Evolutionary conservation across 2,888 invertebrate genomes (phyloP).

Genomic region (Agriopis leucophaearia): DNA sequence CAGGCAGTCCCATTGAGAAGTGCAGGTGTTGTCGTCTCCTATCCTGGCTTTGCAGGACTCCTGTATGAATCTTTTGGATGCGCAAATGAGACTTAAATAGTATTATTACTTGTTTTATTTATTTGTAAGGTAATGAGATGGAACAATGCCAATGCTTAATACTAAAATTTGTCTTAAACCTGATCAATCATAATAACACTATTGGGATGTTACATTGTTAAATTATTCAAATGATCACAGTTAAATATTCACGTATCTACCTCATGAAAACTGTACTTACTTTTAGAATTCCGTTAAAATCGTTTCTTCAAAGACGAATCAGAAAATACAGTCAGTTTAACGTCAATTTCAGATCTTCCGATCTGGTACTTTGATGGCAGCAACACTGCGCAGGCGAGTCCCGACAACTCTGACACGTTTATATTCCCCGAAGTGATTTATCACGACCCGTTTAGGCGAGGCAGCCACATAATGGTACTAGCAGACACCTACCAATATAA

Average conservation of each 20-base stretch:
- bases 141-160: too few relatives aligned
- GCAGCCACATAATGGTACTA: slow-evolving; percentile 90
- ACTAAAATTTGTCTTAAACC: too few relatives aligned
- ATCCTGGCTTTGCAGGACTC: too few relatives aligned
- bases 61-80: too few relatives aligned
- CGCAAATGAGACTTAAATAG: too few relatives aligned
- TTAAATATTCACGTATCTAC: too few relatives aligned
- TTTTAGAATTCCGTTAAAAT: background rate
- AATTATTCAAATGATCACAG: too few relatives aligned
- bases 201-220: too few relatives aligned
- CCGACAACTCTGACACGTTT: slow-evolving; percentile 90
- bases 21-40: too few relatives aligned
- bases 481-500: slow-evolving; percentile 91
- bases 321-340: slow-evolving; percentile 10
- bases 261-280: slow-evolving; percentile 3
- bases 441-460: slow-evolving; percentile 92
- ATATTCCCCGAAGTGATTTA: slow-evolving; percentile 92
- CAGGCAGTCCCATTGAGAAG: too few relatives aligned
- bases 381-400: slow-evolving; percentile 88
- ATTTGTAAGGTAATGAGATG: background rate
- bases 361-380: slow-evolving; percentile 93
- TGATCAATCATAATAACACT: too few relatives aligned
- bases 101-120: too few relatives aligned
- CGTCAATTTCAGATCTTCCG: slow-evolving; percentile 86
- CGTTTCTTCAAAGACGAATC: slow-evolving; percentile 18